Conservation (phyloP, 2,888 invertebrate genomes). For the Rhorus exstirpatorius region DNA sequence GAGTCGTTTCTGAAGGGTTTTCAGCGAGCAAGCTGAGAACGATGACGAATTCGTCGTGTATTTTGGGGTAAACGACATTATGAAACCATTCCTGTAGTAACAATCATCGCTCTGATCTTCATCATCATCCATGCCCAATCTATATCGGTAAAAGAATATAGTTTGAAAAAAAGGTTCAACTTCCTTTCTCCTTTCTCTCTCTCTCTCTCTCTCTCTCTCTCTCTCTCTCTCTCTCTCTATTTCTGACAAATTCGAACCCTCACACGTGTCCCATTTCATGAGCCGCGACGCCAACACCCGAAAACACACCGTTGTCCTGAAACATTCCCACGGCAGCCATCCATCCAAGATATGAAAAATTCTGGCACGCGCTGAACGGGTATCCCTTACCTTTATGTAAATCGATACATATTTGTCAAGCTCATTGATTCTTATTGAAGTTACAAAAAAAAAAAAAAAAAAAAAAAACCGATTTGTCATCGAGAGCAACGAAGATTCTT, state of each 20-base stretch:
- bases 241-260: conserved; percentile 5
- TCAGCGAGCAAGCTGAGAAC: conserved; percentile 53
- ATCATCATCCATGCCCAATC: conserved; percentile 49
- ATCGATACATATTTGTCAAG: not conserved
- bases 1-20: not conserved
- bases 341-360: rapidly evolving
- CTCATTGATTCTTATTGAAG: not conserved
- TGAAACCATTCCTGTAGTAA: conserved; percentile 1
- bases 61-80: conserved; percentile 29
- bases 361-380: conserved; percentile 12
- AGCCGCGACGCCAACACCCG: conserved; percentile 26
- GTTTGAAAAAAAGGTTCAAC: not conserved
- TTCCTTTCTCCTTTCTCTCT: not conserved
- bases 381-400: conserved; percentile 17
- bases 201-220: too few species aligned
- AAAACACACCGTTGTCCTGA: conserved; percentile 44
- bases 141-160: conserved; percentile 4
- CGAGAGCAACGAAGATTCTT: not conserved
- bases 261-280: conserved; percentile 66
- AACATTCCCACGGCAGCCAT: conserved; percentile 15
- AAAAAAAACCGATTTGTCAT: not conserved
- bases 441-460: too few species aligned
- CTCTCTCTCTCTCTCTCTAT: too few species aligned
- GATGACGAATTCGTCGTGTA: conserved; percentile 46
- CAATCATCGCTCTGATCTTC: not conserved